Evolutionary conservation across 2,888 invertebrate genomes (phyloP).

Genomic region (Orchesella flavescens): DNA sequence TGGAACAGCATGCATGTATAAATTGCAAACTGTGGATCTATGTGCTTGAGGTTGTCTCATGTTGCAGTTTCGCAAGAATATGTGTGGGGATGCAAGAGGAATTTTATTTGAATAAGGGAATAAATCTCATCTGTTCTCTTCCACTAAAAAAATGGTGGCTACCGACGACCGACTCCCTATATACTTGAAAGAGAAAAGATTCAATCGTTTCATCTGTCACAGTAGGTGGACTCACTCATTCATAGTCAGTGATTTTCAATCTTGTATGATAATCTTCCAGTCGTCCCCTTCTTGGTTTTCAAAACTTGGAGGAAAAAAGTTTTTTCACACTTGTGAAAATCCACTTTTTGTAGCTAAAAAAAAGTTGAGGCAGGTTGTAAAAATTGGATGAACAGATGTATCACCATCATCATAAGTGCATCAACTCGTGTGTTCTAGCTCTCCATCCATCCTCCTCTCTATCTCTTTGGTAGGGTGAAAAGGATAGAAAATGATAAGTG

Average conservation of each 20-base stretch:
- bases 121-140: too few species aligned
- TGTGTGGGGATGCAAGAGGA: too few species aligned
- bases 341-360: neutral
- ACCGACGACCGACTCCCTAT: too few species aligned
- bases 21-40: too few species aligned
- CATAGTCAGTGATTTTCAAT: neutral
- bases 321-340: neutral
- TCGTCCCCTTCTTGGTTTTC: neutral
- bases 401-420: conserved; percentile 29
- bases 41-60: too few species aligned
- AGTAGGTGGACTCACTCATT: neutral
- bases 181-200: neutral
- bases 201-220: neutral
- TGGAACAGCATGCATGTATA: too few species aligned
- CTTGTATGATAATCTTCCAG: neutral
- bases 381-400: conserved; percentile 11
- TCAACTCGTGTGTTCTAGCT: conserved; percentile 7
- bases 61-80: too few species aligned
- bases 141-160: too few species aligned
- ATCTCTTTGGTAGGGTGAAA: neutral
- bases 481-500: conserved; percentile 4
- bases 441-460: conserved; percentile 17
- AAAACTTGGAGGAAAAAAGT: neutral
- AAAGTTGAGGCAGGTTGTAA: conserved; percentile 27
- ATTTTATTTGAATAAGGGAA: too few species aligned